Conservation (phyloP, 2,888 invertebrate genomes). For the Polymixis flavicincta region DNA sequence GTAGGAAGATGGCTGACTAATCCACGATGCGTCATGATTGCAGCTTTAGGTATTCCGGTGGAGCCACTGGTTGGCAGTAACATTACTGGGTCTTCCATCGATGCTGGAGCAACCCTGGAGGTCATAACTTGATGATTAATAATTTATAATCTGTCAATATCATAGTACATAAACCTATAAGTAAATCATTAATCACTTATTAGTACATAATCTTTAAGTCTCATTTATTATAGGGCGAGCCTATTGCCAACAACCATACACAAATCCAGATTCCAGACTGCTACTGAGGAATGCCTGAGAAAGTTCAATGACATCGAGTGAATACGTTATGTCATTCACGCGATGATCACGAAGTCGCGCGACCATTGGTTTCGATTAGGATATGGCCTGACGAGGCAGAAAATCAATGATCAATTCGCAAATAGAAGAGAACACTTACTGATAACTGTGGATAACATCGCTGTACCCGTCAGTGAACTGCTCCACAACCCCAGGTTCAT, state of each 20-base stretch:
- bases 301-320: too few relatives aligned
- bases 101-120: constrained; percentile 71
- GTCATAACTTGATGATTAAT: not conserved
- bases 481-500: constrained; percentile 63
- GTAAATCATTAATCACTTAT: not conserved
- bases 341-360: too few relatives aligned
- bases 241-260: too few relatives aligned
- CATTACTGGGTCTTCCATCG: constrained; percentile 68
- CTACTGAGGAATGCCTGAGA: too few relatives aligned
- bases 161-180: too few relatives aligned
- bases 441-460: constrained; percentile 60
- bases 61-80: constrained; percentile 83
- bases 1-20: constrained; percentile 72
- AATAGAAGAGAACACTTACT: constrained; percentile 61
- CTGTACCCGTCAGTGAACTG: constrained; percentile 63
- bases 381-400: too few relatives aligned
- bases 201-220: too few relatives aligned
- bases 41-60: constrained; percentile 81
- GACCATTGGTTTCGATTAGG: too few relatives aligned
- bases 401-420: too few relatives aligned
- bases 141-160: not conserved
- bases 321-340: too few relatives aligned
- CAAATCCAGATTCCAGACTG: too few relatives aligned
- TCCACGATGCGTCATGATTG: constrained; percentile 73
- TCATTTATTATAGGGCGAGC: too few relatives aligned